A percentile compares a stretch with the other conserved stretches of the same genome.
These are phyloP conservation scores for Rhyacophila brunnea DNA, from an alignment of 1,140 invertebrate species.

Conservation along the genomic window DNA sequence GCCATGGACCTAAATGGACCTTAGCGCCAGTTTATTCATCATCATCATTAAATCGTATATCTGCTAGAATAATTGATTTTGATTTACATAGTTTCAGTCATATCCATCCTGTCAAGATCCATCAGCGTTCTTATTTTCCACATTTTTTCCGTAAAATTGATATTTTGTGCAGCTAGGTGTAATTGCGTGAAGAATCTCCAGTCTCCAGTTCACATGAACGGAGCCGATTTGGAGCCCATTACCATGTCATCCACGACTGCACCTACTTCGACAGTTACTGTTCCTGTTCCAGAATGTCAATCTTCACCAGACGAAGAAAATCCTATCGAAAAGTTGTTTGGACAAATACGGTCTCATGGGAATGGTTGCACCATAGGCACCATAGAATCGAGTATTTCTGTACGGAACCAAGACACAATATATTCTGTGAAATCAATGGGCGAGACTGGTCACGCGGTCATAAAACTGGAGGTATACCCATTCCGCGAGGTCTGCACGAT, in stretches of 20 bases:
- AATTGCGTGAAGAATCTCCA: not conserved
- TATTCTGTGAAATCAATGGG: slow-evolving; percentile 20
- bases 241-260: slow-evolving; percentile 19
- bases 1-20: no score
- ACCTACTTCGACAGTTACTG: slow-evolving; percentile 4
- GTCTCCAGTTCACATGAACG: not conserved
- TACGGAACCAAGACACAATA: slow-evolving; percentile 3
- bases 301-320: not conserved
- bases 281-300: slow-evolving; percentile 1
- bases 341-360: not conserved
- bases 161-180: no score
- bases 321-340: not conserved
- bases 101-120: no score
- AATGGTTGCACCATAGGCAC: no score
- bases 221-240: slow-evolving; percentile 10
- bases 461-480: slow-evolving; percentile 20
- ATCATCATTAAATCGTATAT: no score
- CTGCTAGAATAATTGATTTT: no score
- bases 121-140: no score
- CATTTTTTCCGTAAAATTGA: no score
- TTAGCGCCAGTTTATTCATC: no score
- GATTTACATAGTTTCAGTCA: no score
- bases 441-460: slow-evolving; percentile 14
- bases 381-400: no score
- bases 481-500: slow-evolving; percentile 3